Evolutionary conservation across 2,797 vertebrate species (phyloP), one percentile per base, ranked within the genome.

Genomic region (Pantherophis alleghaniensis): DNA sequence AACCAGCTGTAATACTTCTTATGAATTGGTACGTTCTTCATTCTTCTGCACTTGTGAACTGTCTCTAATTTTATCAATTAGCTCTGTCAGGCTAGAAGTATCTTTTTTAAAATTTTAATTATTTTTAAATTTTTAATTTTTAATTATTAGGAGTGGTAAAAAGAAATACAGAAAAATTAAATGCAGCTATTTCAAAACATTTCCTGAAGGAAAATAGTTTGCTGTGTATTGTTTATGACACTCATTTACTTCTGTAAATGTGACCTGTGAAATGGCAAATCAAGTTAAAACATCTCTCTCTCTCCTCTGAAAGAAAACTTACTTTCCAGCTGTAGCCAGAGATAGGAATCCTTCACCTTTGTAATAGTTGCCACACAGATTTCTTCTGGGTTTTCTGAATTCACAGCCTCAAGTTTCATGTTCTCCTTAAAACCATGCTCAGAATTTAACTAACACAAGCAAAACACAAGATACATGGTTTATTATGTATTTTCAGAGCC

Each of bases 351-450:
- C 98, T 98, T 98, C 96, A 99, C 98, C 94, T 97, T 98, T 95
- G 98, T 98, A 94, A 99, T 97, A 42, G 98, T 99, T 61, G 98
- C 98, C 96, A 99, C 98, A 51, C 99, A 99, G 93, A 99, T 98
- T 97, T 99, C 98, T 97, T 99, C 98, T 24, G 98, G 98, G 93
- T 98, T 98, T 96, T 98, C 96, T 6, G 98, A 99, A 97, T 99
- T 99, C 96, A 99, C 98, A 11, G 99, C 99, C 97, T 99, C 99
- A 28, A 99, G 98, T 97, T 99, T 99, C 99, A 99, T 99, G 94
- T 98, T 98, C 96, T 99, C 98, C 97, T 99, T 99, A 97, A 99
- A 99, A 95, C 98, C 98, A 96, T 99, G 98, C 89, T 99, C 99
- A 95, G 96, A 97, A 96, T 95, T 92, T 88, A 97, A 96, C 98